These are phyloP conservation scores for Timema cristinae DNA, from an alignment of 2,888 invertebrate species.

Conservation along the genomic window DNA sequence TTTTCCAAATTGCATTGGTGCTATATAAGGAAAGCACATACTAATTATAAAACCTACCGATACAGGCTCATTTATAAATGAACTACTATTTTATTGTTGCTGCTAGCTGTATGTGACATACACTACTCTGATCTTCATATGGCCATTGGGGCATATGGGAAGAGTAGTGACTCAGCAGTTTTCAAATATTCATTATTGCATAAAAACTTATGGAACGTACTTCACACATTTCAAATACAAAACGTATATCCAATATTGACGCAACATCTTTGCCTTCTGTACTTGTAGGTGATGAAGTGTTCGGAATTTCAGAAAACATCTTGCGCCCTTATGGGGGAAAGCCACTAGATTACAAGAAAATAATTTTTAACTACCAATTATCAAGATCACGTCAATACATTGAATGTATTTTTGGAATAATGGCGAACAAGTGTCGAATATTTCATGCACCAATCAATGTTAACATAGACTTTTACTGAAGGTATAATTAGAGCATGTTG, in stretches of 20 bases:
- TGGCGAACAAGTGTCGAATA: constrained; percentile 2
- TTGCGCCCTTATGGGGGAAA: neutral
- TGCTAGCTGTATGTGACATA: neutral
- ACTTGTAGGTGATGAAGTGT: neutral
- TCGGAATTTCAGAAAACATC: neutral
- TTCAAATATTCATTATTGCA: neutral
- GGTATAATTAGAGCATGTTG: constrained; percentile 1
- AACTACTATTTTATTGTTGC: neutral
- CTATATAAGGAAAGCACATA: neutral
- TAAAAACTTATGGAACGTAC: neutral
- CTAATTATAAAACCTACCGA: neutral
- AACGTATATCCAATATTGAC: neutral
- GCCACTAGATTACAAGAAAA: neutral
- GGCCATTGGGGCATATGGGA: neutral
- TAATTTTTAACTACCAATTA: neutral
- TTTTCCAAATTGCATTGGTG: neutral
- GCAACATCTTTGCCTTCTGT: neutral
- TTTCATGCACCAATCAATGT: constrained; percentile 2
- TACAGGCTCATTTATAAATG: neutral
- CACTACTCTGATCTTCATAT: neutral
- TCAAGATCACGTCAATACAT: neutral
- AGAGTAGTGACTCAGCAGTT: neutral
- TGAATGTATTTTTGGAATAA: neutral
- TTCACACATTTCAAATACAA: neutral
- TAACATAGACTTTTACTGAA: constrained; percentile 1